Evolutionary conservation across 2,113 vertebrate species (phyloP).

Genomic region (Indri indri): DNA sequence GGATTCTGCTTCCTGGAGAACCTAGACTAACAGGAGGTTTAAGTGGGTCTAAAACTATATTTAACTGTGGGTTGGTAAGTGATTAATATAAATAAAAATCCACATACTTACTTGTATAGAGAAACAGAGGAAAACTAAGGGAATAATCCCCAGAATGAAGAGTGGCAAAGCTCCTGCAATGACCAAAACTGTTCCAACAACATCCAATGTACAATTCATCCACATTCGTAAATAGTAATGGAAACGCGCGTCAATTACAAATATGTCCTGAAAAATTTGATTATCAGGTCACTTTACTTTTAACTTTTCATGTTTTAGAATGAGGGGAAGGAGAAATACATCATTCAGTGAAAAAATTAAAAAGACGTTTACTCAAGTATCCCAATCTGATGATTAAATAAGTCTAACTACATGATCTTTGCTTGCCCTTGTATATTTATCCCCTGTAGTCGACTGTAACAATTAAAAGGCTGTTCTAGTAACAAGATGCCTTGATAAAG

Average conservation of each 20-base stretch:
- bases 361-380: background rate
- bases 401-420: background rate
- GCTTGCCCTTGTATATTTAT: background rate
- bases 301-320: background rate
- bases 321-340: background rate
- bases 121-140: constrained; percentile 79
- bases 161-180: constrained; percentile 78
- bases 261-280: constrained; percentile 76
- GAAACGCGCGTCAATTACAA: constrained; percentile 79
- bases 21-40: background rate
- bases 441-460: background rate
- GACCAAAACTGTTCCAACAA: constrained; percentile 79
- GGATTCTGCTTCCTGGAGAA: background rate
- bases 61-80: background rate
- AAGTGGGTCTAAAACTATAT: background rate
- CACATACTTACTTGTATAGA: constrained; percentile 78
- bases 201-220: constrained; percentile 80
- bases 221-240: constrained; percentile 81
- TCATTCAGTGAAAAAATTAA: background rate
- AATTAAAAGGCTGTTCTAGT: background rate
- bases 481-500: background rate
- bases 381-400: background rate
- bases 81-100: background rate
- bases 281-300: background rate
- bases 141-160: constrained; percentile 78